Evolutionary conservation across 2,888 invertebrate species (phyloP).

Genomic region (Lamellibrachia satsuma): DNA sequence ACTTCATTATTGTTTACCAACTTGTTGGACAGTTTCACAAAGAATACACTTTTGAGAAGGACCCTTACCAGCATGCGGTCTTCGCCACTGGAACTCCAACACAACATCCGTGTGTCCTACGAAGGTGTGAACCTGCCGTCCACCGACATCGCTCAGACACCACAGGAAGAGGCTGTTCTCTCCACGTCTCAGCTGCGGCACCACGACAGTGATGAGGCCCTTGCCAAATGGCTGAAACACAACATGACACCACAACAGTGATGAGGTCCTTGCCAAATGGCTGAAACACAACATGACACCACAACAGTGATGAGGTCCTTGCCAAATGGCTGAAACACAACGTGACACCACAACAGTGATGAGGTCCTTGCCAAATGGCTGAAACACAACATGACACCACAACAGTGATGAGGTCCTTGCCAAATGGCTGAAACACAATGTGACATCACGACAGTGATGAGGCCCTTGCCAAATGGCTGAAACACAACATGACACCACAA

Average conservation of each 20-base stretch:
- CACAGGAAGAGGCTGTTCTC: constrained; percentile 84
- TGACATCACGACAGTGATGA: not conserved
- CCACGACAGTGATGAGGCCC: constrained; percentile 89
- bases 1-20: no score
- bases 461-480: not conserved
- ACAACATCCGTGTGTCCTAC: constrained; percentile 95
- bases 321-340: constrained; percentile 5
- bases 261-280: constrained; percentile 6
- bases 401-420: not conserved
- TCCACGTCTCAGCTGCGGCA: constrained; percentile 87
- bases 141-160: constrained; percentile 67
- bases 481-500: not conserved
- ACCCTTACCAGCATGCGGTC: constrained; percentile 63
- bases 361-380: constrained; percentile 7
- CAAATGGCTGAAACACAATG: not conserved
- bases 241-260: not conserved
- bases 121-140: constrained; percentile 83
- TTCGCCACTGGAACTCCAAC: constrained; percentile 93
- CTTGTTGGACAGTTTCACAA: no score
- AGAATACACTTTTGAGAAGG: not conserved
- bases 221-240: constrained; percentile 83
- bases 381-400: not conserved
- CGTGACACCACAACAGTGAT: not conserved
- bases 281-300: not conserved
- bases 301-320: not conserved